Evolutionary conservation across 2,113 vertebrate species (phyloP).

Genomic region (Muntiacus muntjak): DNA sequence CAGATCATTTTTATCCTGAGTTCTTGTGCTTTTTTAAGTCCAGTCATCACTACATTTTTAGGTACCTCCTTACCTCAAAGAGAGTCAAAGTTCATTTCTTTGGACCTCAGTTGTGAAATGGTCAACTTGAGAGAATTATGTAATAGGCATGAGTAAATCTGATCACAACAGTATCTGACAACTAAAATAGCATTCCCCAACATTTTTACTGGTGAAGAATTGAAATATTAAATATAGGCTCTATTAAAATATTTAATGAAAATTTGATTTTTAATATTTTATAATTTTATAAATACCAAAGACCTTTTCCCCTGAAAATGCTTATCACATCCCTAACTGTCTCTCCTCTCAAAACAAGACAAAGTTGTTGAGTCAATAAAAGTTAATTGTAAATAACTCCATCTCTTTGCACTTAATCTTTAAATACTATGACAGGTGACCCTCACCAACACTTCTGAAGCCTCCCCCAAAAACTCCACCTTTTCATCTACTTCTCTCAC

Average conservation of each 20-base stretch:
- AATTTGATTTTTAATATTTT: not conserved
- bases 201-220: not conserved
- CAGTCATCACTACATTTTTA: not conserved
- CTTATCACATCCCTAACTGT: not conserved
- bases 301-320: not conserved
- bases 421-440: not conserved
- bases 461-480: not conserved
- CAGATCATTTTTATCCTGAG: not conserved
- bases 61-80: not conserved
- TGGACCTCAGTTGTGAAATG: not conserved
- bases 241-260: not conserved
- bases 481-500: not conserved
- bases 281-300: not conserved
- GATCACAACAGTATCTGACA: not conserved
- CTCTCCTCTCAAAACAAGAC: not conserved
- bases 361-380: not conserved
- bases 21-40: not conserved
- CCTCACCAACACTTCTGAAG: not conserved
- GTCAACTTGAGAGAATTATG: not conserved
- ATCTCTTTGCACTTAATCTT: not conserved
- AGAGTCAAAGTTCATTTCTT: not conserved
- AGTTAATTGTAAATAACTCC: not conserved
- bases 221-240: not conserved
- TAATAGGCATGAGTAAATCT: not conserved
- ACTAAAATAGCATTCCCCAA: not conserved